These are phyloP conservation scores for Choloepus hoffmanni DNA, from an alignment of 2,113 vertebrate genomes.

Conservation along the genomic window DNA sequence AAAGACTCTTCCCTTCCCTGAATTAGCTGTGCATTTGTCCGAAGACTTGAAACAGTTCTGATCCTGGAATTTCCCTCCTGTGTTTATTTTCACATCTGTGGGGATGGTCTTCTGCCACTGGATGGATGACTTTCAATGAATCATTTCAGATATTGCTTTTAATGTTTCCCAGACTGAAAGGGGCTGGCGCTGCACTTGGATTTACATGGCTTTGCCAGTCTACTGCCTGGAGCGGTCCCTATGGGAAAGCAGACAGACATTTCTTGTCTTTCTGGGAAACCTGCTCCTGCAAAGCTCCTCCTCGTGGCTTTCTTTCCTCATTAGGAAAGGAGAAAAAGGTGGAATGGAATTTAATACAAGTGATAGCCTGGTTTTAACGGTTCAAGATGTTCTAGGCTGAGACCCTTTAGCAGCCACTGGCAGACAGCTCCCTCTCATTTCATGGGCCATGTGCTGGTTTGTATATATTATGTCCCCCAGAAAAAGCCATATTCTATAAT, in stretches of 20 bases:
- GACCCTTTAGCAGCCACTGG: constrained; percentile 67
- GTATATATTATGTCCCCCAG: too few species aligned
- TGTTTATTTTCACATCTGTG: constrained; percentile 76
- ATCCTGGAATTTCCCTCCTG: constrained; percentile 72
- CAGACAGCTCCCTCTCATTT: constrained; percentile 64
- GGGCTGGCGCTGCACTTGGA: constrained; percentile 28
- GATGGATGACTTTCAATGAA: constrained; percentile 21
- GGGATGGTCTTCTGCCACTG: constrained; percentile 54
- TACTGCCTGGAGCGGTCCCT: constrained; percentile 55
- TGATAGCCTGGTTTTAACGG: constrained; percentile 72
- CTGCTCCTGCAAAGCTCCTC: constrained; percentile 65
- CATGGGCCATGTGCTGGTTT: constrained; percentile 21
- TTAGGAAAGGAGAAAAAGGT: background rate
- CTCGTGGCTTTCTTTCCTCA: constrained; percentile 60
- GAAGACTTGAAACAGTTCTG: background rate
- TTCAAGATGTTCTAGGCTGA: constrained; percentile 73
- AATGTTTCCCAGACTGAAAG: constrained; percentile 70
- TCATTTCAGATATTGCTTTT: constrained; percentile 69
- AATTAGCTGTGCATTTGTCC: constrained; percentile 51
- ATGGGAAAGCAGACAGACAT: constrained; percentile 67
- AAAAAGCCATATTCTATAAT: too few species aligned
- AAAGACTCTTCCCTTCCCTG: constrained; percentile 32
- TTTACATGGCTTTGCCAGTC: constrained; percentile 59
- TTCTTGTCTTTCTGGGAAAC: constrained; percentile 82
- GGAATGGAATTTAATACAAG: background rate